Base-by-base conservation (phyloP, 1,140 invertebrate genomes). In the Lamellibrachia luymesi region DNA sequence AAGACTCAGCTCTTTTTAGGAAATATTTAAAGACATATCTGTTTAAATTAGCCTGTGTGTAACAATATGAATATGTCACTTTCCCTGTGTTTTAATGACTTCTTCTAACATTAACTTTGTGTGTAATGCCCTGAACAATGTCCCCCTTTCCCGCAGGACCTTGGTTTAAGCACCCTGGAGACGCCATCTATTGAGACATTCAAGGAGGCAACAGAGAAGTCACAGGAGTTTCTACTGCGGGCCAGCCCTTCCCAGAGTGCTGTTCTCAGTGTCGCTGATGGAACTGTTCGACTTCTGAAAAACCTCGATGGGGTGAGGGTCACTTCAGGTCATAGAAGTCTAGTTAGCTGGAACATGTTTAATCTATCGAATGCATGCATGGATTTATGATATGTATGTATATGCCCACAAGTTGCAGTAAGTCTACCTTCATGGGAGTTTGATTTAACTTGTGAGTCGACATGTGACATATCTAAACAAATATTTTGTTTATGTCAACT, bases 131-230 rank as follows among this genome's bases (percentile, higher is more conserved):
- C 13, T 91, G 17, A 6, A 22, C 13, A 50, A 50, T 91, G 49
- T 17, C 51, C 49, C 17, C 4, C n/a, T 13, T 91, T 91, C 91
- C 22, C 49, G 27, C 51, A 91, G 51, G 49, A 91, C 49, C 91
- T 91, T 8, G 51, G 13, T 25, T 91, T 91, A n/a, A 50, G 13
- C 49, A n/a, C 51, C 13, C 49, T 51, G 91, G 49, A 91, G 51
- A n/a, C 51, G 49, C 49, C 51, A 50, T 91, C 49, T 51, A 91
- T 91, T 91, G 49, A 91, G 49, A 17, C 49, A 91, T 91, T 91
- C 22, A 91, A 27, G 91, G 13, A 91, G 13, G 7, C 51, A 91
- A 4, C 49, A 25, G 10, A n/a, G 51, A 91, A 50, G 91, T 50
- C 91, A 25, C 13, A 91, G 51, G 51, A 50, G 91, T 51, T 91